Base-by-base conservation (phyloP, 2,113 vertebrate genomes). In the Alces alces region DNA sequence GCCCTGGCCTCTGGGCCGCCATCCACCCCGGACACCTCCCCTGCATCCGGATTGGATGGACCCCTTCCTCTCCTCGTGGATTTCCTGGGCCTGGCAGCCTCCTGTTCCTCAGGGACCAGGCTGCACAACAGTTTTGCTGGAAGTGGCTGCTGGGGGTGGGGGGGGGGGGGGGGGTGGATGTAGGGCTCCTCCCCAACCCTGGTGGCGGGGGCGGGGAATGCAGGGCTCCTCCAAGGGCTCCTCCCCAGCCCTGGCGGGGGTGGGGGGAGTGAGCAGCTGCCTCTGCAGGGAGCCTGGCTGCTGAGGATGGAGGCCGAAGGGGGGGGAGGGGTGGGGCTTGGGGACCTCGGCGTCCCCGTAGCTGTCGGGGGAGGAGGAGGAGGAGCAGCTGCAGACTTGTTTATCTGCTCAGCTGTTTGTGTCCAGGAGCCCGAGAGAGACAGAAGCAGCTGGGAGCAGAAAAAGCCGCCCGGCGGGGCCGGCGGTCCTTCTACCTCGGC, bases 321-420 rank as follows among this genome's bases (percentile, higher is more conserved):
- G 94, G 94, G 96, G 91, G 91, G 96, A 97, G 97, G 97, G 94
- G 96, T 91, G 98, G 98, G 97, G 83, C 1, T 96, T 86, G 97
- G 95, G 91, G 2, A 39, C 97, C 54, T 94, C 30, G 80, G 93
- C 91, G 5, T 30, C 21, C 2, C 1, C 2, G 3, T 43, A 16
- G 3, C 2, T 30, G 76, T 30, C 76, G 50, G 91, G 98, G 92
- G 95, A 98, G 97, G 98, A 98, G 98, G 98, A 66, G 64, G 64
- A 73, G 66, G 98, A 99, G 99, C 99, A 99, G 98, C 98, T 99
- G 99, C 98, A 80, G 28, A 50, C 54, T 98, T 97, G 98, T 98
- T 98, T 98, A 98, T 98, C 98, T 97, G 98, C 98, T 99, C 99
- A 98, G 99, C 98, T 99, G 98, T 98, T 92, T 96, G 97, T 91